These are phyloP conservation scores for Lasiommata megera DNA, from an alignment of 2,888 invertebrate genomes.

Conservation along the genomic window DNA sequence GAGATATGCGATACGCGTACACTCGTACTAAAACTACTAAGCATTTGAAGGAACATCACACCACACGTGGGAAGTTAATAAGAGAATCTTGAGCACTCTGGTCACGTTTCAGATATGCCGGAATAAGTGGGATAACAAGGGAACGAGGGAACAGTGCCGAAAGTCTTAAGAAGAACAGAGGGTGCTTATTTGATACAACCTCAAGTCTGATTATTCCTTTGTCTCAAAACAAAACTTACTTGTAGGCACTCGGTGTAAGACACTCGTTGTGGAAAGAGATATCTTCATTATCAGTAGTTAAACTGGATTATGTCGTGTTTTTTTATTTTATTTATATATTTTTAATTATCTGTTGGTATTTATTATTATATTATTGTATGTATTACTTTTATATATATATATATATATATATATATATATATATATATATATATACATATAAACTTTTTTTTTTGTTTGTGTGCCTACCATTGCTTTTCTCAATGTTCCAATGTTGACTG, in stretches of 20 bases:
- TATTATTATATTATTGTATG: no score
- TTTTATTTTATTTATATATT: no score
- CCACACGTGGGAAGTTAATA: conserved; percentile 34
- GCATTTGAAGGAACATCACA: conserved; percentile 35
- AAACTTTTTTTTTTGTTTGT: no score
- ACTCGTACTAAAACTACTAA: conserved; percentile 4
- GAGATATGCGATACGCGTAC: no score
- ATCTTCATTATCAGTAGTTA: no score
- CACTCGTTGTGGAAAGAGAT: not conserved
- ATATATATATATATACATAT: no score
- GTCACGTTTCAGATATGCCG: conserved; percentile 41
- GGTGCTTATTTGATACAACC: conserved; percentile 3
- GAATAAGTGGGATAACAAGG: conserved; percentile 42
- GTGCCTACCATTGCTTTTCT: no score
- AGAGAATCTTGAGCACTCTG: conserved; percentile 31
- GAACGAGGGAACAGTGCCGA: conserved; percentile 35
- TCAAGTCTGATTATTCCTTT: not conserved
- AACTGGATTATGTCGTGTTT: no score
- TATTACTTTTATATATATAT: no score
- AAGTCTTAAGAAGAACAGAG: conserved; percentile 12
- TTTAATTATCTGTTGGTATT: no score
- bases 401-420: no score
- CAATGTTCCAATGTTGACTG: no score
- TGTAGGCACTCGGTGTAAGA: not conserved
- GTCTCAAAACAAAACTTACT: not conserved